A percentile compares a stretch with the other conserved stretches of the same genome.
phyloP scores from a whole-genome alignment of 2,888 invertebrate genomes.

The Ectemnius cavifrons region DNA sequence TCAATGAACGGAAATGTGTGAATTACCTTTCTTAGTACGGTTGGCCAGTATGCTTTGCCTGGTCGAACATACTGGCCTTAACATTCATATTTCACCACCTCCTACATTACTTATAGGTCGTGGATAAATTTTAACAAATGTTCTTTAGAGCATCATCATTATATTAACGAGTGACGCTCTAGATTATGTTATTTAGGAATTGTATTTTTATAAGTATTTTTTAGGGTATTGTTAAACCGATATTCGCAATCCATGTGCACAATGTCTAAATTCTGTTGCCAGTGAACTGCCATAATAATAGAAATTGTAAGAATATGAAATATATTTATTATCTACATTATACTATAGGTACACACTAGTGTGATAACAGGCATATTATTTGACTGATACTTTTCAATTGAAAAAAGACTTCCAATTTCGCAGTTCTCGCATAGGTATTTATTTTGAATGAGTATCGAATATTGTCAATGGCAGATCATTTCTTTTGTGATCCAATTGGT shows the following conservation, averaged over 20 bases:
- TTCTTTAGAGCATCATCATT: constrained; percentile 63
- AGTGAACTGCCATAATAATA: constrained; percentile 62
- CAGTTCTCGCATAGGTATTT: constrained; percentile 54
- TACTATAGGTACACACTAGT: constrained; percentile 53
- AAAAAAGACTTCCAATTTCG: constrained; percentile 38
- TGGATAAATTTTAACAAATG: constrained; percentile 60
- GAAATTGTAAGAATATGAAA: constrained; percentile 58
- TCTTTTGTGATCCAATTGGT: no score
- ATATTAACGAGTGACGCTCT: constrained; percentile 63
- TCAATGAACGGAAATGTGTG: constrained; percentile 63
- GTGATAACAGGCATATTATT: constrained; percentile 47
- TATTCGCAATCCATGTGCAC: constrained; percentile 35
- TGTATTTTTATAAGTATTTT: constrained; percentile 66
- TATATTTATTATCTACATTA: constrained; percentile 62
- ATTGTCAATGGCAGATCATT: no score
- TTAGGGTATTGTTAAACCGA: constrained; percentile 58
- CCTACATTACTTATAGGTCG: constrained; percentile 34
- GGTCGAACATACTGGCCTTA: constrained; percentile 40
- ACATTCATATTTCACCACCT: constrained; percentile 32
- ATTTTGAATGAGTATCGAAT: constrained; percentile 42
- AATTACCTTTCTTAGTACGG: constrained; percentile 60
- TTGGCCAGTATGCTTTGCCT: constrained; percentile 42
- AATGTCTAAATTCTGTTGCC: constrained; percentile 62
- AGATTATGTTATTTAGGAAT: constrained; percentile 66
- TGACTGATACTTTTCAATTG: constrained; percentile 35